Evolutionary conservation across 2,888 invertebrate species (phyloP), one percentile per base, ranked within the genome.

Genomic region (Oscheius myriophilus): DNA sequence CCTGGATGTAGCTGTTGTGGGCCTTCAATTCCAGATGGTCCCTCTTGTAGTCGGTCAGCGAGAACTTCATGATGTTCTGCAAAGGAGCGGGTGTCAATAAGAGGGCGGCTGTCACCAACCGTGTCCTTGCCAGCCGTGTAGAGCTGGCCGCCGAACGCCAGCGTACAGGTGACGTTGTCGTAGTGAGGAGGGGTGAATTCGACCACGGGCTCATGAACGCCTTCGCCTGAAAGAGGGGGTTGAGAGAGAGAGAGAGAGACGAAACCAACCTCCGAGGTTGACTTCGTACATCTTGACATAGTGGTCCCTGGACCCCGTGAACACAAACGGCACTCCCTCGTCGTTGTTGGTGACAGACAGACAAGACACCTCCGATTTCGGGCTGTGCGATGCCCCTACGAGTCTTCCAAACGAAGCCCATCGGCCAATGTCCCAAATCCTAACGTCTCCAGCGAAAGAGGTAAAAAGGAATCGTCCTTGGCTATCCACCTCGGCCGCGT

Each of bases 71-170:
- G 11, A 83, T 79, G 45, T 79, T 80, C 82, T 82, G 67, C 57
- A 80, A 67, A 16, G n/a, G 49, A 23, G 21, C 26, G 16, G 25
- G 12, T 62, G n/a, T 49, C 6, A 21, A 1, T 7, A 2, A 39
- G 52, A 39, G 52, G 18, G 12, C 33, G 16, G 21, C 25, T 52
- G 16, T 42, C 16, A 65, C 46, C 39, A n/a, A 78, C 80, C 87
- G 91, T 92, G 88, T 94, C 94, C 54, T 94, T 88, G 7, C 93
- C 93, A 46, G 93, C 93, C 84, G 92, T 92, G 89, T 93, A 94
- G 23, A 94, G 89, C 18, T 90, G 90, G 76, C 90, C 71, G 55
- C 70, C 72, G 55, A 70, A 41, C 11, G 78, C 75, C 21, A 76
- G 58, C 57, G 94, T 89, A 52, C 92, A 92, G 87, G 93, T 92